Percentiles rank a stretch among this genome's conserved stretches.
Evolutionary conservation across 2,888 invertebrate genomes (phyloP).

Genomic region (Atherix ibis): DNA sequence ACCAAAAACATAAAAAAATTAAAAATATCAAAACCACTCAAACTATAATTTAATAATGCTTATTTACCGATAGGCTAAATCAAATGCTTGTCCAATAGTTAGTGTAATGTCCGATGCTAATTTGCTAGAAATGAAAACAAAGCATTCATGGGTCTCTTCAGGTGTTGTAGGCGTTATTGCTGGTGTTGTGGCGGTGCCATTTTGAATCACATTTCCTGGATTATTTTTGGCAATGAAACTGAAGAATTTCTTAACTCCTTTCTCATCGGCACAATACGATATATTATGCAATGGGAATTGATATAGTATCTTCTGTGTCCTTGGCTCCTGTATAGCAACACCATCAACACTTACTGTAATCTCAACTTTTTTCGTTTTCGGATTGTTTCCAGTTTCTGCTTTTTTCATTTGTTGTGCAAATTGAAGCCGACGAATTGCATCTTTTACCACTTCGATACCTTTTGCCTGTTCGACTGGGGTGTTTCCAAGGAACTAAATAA

Average conservation of each 20-base stretch:
- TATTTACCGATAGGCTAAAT: conserved; percentile 74
- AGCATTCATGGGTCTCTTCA: conserved; percentile 80
- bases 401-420: conserved; percentile 86
- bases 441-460: conserved; percentile 95
- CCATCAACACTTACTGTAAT: conserved; percentile 96
- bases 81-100: conserved; percentile 96
- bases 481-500: conserved; percentile 74
- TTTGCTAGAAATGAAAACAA: conserved; percentile 95
- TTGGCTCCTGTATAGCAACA: conserved; percentile 72
- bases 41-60: too few species aligned
- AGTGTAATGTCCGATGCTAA: conserved; percentile 94
- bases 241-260: conserved; percentile 93
- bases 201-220: conserved; percentile 11
- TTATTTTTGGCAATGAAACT: conserved; percentile 32
- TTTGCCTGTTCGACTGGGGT: conserved; percentile 92
- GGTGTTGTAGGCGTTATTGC: conserved; percentile 19
- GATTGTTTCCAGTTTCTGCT: conserved; percentile 61
- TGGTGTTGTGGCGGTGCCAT: conserved; percentile 7
- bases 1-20: too few species aligned
- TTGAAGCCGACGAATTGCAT: conserved; percentile 89
- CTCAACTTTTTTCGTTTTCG: conserved; percentile 82
- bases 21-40: too few species aligned
- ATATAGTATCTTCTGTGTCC: conserved; percentile 67
- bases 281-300: conserved; percentile 95
- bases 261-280: conserved; percentile 98